phyloP scores from a whole-genome alignment of 2,113 vertebrate species.

The Todiramphus saurophagus region DNA sequence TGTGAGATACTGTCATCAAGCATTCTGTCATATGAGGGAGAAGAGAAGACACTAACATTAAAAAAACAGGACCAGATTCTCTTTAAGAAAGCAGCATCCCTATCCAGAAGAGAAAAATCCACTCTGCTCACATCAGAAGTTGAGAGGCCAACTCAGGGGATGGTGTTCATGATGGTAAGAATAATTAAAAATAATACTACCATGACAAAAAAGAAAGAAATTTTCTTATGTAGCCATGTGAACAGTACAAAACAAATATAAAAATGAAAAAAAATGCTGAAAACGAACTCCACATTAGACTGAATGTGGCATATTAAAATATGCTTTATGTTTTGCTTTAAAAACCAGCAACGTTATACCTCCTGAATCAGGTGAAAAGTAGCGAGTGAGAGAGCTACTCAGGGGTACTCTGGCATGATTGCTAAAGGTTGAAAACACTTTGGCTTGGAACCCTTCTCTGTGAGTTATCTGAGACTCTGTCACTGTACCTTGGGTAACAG shows the following conservation, averaged over 20 bases:
- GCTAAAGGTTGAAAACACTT: background rate
- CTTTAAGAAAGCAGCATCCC: background rate
- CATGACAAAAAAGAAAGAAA: background rate
- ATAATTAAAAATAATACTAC: background rate
- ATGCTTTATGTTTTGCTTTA: background rate
- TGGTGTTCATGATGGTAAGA: background rate
- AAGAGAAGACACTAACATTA: background rate
- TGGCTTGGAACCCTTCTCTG: background rate
- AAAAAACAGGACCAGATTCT: background rate
- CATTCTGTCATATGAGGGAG: background rate
- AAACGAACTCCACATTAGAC: fast-evolving
- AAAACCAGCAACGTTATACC: background rate
- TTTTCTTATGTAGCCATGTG: background rate
- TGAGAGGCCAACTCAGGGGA: background rate
- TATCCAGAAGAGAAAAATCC: background rate
- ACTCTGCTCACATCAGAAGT: background rate
- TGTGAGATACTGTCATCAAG: background rate
- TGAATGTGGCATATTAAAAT: background rate
- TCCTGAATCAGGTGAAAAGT: background rate
- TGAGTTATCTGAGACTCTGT: background rate
- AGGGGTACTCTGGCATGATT: background rate
- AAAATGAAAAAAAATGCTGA: background rate
- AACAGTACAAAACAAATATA: background rate
- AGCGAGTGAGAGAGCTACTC: background rate
- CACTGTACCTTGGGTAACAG: background rate